Percentiles rank a stretch among this genome's conserved stretches.
phyloP scores from a whole-genome alignment of 2,113 vertebrate genomes.

The Sturnira hondurensis region DNA sequence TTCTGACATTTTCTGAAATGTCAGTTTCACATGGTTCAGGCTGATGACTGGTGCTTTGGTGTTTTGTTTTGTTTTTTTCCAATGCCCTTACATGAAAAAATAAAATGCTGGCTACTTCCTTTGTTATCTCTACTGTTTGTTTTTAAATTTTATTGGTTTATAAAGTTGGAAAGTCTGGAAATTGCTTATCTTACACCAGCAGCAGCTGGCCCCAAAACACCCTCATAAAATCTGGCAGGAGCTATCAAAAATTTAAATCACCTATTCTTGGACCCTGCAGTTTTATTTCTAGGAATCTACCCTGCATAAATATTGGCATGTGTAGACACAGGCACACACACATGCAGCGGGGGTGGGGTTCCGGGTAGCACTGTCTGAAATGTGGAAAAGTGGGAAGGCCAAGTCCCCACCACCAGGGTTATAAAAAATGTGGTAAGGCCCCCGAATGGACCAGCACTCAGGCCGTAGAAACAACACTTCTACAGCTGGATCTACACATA shows the following conservation, averaged over 20 bases:
- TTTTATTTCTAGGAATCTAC: conserved; percentile 40
- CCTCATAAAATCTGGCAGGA: conserved; percentile 41
- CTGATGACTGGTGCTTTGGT: not conserved
- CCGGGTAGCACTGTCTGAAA: not conserved
- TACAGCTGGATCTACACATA: not conserved
- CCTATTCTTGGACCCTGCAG: conserved; percentile 1
- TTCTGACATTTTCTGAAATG: not conserved
- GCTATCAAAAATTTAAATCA: conserved; percentile 43
- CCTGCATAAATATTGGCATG: not conserved
- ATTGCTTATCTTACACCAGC: conserved; percentile 38
- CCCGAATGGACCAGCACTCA: not conserved
- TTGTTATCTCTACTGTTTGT: not conserved
- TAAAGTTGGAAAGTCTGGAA: conserved; percentile 39
- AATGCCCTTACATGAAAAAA: not conserved
- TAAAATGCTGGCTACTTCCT: conserved; percentile 35
- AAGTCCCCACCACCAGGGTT: not conserved
- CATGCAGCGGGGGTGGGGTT: not conserved
- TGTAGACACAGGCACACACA: not conserved
- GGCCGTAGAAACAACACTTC: not conserved
- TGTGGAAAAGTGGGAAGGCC: not conserved
- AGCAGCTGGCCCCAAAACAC: conserved; percentile 13
- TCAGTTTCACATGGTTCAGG: not conserved
- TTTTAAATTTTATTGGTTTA: conserved; percentile 51
- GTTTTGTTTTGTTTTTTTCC: not conserved
- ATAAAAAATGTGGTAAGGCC: not conserved